Evolutionary conservation across 1,140 invertebrate genomes (phyloP).

Genomic region (Brachystomella parvula): DNA sequence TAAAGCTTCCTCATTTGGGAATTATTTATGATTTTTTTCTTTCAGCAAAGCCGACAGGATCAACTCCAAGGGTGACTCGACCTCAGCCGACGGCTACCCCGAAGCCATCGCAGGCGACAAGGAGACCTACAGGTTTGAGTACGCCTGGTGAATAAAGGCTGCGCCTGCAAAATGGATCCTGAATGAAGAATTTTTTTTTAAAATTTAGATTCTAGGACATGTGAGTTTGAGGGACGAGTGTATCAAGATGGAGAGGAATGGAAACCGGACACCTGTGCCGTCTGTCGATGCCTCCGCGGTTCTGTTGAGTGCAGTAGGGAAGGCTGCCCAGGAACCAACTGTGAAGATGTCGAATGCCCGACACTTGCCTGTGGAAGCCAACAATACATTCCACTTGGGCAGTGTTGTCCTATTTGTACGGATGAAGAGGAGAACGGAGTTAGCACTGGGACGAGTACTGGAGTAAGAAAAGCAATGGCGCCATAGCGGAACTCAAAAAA

Average conservation of each 20-base stretch:
- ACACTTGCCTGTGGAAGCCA: slow-evolving; percentile 45
- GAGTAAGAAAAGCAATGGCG: neutral
- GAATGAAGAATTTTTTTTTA: neutral
- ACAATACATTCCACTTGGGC: slow-evolving; percentile 48
- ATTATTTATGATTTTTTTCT: neutral
- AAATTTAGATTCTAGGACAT: slow-evolving; percentile 28
- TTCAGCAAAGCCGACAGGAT: slow-evolving; percentile 7
- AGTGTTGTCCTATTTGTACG: slow-evolving; percentile 50
- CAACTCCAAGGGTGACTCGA: slow-evolving; percentile 5
- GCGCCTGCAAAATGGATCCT: neutral
- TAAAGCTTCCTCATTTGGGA: neutral
- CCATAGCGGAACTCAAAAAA: too few species aligned
- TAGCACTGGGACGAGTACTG: slow-evolving; percentile 1
- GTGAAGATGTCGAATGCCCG: slow-evolving; percentile 45
- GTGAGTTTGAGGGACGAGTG: slow-evolving; percentile 47
- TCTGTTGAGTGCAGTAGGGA: slow-evolving; percentile 50
- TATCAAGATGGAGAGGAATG: slow-evolving; percentile 56
- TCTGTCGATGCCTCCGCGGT: slow-evolving; percentile 53
- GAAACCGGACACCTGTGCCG: slow-evolving; percentile 55
- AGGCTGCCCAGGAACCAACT: slow-evolving; percentile 41
- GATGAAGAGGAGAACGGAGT: slow-evolving; percentile 22
- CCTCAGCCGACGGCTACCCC: neutral
- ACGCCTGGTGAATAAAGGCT: neutral
- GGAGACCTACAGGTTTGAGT: neutral
- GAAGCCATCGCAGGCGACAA: slow-evolving; percentile 9